phyloP scores from a whole-genome alignment of 2,797 vertebrate species.

The Chiloscyllium punctatum region DNA sequence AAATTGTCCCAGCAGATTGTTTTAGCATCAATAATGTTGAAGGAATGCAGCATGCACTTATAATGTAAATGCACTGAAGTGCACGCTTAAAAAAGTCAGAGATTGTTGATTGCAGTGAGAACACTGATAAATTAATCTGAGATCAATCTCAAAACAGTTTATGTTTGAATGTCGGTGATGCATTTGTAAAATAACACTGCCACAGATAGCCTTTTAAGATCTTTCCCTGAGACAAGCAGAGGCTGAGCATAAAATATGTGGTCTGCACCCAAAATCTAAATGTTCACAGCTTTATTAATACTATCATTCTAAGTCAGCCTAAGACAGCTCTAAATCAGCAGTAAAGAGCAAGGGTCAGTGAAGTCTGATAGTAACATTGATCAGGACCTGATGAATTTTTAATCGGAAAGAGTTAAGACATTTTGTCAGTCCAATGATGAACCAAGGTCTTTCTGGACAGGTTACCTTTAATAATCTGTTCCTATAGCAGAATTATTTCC shows the following conservation, averaged over 20 bases:
- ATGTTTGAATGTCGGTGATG: neutral
- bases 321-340: conserved; percentile 41
- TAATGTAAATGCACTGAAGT: too few relatives aligned
- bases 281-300: conserved; percentile 48
- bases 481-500: conserved; percentile 2
- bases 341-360: conserved; percentile 43
- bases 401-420: conserved; percentile 44
- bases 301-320: conserved; percentile 43
- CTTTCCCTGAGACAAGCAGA: neutral
- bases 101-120: neutral
- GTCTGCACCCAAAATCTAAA: conserved; percentile 42
- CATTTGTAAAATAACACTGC: neutral
- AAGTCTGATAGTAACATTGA: conserved; percentile 45
- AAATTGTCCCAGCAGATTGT: too few relatives aligned
- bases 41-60: neutral
- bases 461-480: conserved; percentile 42
- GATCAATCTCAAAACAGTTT: neutral
- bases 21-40: neutral
- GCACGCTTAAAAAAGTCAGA: too few relatives aligned
- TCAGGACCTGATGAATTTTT: conserved; percentile 48
- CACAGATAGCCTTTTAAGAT: neutral
- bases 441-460: conserved; percentile 44
- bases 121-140: neutral
- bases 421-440: conserved; percentile 43
- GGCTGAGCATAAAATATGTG: neutral